These are phyloP conservation scores for Microcebus ravelobensis DNA, from an alignment of 2,113 vertebrate genomes.

Conservation along the genomic window DNA sequence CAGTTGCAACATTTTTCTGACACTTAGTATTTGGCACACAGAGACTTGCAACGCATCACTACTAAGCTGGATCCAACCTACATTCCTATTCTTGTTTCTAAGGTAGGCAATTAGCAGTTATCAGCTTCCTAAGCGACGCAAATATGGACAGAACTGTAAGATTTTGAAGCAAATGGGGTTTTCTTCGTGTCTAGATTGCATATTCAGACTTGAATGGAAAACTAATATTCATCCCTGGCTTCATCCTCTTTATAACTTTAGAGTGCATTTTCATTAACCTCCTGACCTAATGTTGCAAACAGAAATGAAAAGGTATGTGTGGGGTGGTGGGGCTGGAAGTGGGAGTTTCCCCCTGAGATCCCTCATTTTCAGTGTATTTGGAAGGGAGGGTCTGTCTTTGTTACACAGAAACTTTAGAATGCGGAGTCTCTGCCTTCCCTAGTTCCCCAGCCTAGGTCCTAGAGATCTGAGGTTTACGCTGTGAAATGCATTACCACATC, in stretches of 20 bases:
- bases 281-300: conserved; percentile 80
- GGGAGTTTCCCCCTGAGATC: not conserved
- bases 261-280: conserved; percentile 81
- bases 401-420: conserved; percentile 28
- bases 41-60: not conserved
- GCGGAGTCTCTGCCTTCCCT: not conserved
- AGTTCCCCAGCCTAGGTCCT: not conserved
- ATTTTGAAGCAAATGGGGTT: conserved; percentile 51
- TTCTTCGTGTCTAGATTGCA: conserved; percentile 49
- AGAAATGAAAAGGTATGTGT: conserved; percentile 76
- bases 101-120: conserved; percentile 21
- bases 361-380: conserved; percentile 30
- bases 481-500: conserved; percentile 66
- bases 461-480: conserved; percentile 51
- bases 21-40: not conserved
- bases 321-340: conserved; percentile 11
- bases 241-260: conserved; percentile 72
- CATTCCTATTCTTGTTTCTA: conserved; percentile 5
- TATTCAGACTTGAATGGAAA: conserved; percentile 70
- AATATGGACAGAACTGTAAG: conserved; percentile 8
- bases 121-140: not conserved
- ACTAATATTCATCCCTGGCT: conserved; percentile 64
- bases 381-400: conserved; percentile 37
- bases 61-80: conserved; percentile 6
- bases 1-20: not conserved